phyloP scores from a whole-genome alignment of 2,888 invertebrate species.

The Leptopilina myrica region DNA sequence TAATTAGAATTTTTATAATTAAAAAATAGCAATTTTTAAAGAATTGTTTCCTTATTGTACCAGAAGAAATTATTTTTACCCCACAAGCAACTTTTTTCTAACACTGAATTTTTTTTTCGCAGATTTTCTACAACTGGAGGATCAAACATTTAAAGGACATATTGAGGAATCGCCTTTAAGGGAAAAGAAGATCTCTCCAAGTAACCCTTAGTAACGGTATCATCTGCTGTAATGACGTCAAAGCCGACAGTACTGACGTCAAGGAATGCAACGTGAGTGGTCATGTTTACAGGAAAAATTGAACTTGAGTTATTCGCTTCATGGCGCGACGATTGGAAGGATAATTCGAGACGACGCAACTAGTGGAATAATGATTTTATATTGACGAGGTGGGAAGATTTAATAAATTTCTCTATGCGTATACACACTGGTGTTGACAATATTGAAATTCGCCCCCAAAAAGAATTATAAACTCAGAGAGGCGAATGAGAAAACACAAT shows the following conservation, averaged over 20 bases:
- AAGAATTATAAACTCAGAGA: not conserved
- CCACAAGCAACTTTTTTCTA: no score
- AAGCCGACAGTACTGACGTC: constrained; percentile 67
- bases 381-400: constrained; percentile 13
- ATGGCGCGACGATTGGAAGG: constrained; percentile 15
- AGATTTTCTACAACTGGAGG: no score
- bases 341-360: constrained; percentile 3
- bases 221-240: constrained; percentile 66
- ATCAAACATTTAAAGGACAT: no score
- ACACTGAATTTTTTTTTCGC: no score
- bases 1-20: no score
- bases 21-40: no score
- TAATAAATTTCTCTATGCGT: not conserved
- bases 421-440: no score
- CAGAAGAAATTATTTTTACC: no score
- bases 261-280: constrained; percentile 62
- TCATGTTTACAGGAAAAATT: constrained; percentile 65
- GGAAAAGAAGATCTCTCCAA: constrained; percentile 54
- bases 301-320: constrained; percentile 59
- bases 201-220: constrained; percentile 58
- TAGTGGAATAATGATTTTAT: constrained; percentile 27
- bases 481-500: not conserved
- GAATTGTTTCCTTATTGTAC: no score
- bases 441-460: no score
- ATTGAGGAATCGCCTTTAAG: constrained; percentile 19